Percentiles rank a stretch among this genome's conserved stretches.
Evolutionary conservation across 2,888 invertebrate genomes (phyloP).

Genomic region (Drosophila recens): DNA sequence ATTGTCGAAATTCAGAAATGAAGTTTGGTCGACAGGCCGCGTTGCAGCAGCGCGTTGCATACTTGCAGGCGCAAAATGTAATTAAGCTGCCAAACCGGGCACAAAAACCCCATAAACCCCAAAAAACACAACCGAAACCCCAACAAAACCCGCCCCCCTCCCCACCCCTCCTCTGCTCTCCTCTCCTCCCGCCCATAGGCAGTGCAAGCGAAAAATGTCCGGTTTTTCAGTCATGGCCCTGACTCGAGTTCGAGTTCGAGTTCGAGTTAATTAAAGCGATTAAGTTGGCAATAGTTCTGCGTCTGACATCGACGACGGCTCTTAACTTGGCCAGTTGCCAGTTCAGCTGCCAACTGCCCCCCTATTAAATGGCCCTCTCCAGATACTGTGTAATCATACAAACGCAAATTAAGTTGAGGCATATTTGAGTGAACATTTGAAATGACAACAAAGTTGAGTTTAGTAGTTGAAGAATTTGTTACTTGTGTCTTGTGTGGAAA

Average conservation of each 20-base stretch:
- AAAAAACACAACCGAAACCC: slow-evolving; percentile 2
- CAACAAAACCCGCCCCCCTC: neutral
- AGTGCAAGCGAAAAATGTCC: slow-evolving; percentile 18
- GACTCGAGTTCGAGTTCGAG: slow-evolving; percentile 2
- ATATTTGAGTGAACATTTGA: neutral
- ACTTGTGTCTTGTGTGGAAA: too few relatives aligned
- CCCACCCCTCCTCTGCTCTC: neutral
- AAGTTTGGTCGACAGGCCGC: slow-evolving; percentile 48
- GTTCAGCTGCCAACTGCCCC: neutral
- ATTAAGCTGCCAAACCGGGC: slow-evolving; percentile 69
- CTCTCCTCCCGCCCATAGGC: neutral
- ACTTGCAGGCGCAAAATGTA: slow-evolving; percentile 79
- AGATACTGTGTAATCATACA: neutral
- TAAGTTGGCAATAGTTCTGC: slow-evolving; percentile 67
- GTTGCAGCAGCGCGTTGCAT: slow-evolving; percentile 66
- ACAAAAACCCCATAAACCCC: slow-evolving; percentile 26
- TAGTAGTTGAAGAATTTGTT: neutral
- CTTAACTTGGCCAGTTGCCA: slow-evolving; percentile 10
- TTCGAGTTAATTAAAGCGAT: slow-evolving; percentile 77
- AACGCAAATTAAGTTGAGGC: neutral
- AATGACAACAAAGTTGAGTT: neutral
- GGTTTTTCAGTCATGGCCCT: slow-evolving; percentile 6
- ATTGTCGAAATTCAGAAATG: slow-evolving; percentile 35
- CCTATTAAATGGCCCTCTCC: neutral
- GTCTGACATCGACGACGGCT: slow-evolving; percentile 41